Evolutionary conservation across 2,888 invertebrate genomes (phyloP), one percentile per base, ranked within the genome.

Genomic region (Unio delphinus): DNA sequence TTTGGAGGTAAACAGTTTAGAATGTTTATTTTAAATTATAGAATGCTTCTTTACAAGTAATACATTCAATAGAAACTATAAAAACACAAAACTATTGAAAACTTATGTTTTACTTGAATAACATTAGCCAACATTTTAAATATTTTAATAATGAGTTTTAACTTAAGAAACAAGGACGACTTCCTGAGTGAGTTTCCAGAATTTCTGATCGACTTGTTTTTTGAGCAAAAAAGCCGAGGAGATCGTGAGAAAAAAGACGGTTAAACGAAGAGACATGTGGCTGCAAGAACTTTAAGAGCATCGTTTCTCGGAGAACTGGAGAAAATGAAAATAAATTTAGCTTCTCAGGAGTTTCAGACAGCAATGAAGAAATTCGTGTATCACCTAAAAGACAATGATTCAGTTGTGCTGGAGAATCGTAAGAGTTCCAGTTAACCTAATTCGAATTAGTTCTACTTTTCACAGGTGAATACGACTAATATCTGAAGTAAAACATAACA

Each of bases 281-380:
- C 34, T 65, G 4, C 28, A 58, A 26, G 58, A 56, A 23, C 65
- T 65, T 15, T 34, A 65, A 34, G 26, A 3, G 30, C 65, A 58
- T 34, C 34, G 65, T 18, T 28, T 57, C 17, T 57, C 17, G 11
- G 1, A 11, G 65, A 65, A 57, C 58, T 65, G 15, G n/a, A n/a
- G 30, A 23, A 65, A 30, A 58, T 65, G 45, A 65, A 23, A 45
- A 58, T 0, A n/a, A 65, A 28, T 26, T 65, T 65, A 5, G 23
- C 23, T 8, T 23, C 54, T 58, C 28, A 1, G 3, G 55, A 56
- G 17, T 65, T 65, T 18, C 58, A 23, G 7, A 55, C 58, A 17
- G 65, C 65, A 18, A 65, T 65, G 65, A 65, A 65, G 55, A 56
- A 34, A 23, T 65, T 65, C 34, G 65, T 65, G 28, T 65, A 58